A percentile compares a stretch with the other conserved stretches of the same genome.
Evolutionary conservation across 2,888 invertebrate genomes (phyloP).

Genomic region (Apodemia mormo): DNA sequence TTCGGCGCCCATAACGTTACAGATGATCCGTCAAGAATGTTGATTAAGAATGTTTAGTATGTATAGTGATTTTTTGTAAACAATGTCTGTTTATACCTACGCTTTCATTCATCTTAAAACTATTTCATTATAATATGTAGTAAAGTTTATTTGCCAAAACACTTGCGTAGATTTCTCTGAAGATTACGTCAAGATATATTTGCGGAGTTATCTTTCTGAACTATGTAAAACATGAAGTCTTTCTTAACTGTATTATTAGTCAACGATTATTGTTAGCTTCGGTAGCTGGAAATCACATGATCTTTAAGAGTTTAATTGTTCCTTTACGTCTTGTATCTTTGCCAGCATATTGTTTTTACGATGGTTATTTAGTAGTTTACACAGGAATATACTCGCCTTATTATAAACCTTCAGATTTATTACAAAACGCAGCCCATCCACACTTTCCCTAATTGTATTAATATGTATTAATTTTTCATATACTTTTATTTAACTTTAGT

Average conservation of each 20-base stretch:
- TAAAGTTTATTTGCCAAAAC: slow-evolving; percentile 29
- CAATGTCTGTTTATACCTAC: slow-evolving; percentile 20
- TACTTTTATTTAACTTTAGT: no score
- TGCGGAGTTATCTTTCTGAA: slow-evolving; percentile 24
- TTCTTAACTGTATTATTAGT: slow-evolving; percentile 36
- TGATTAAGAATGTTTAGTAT: neutral
- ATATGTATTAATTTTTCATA: no score
- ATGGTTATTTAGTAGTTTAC: slow-evolving; percentile 22
- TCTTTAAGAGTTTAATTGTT: slow-evolving; percentile 35
- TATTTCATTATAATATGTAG: slow-evolving; percentile 15
- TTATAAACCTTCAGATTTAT: neutral
- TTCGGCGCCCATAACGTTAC: slow-evolving; percentile 46
- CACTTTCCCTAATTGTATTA: neutral
- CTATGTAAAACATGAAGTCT: slow-evolving; percentile 23
- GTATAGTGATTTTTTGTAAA: slow-evolving; percentile 19
- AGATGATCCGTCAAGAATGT: slow-evolving; percentile 12
- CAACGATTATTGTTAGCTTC: slow-evolving; percentile 37
- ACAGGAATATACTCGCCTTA: neutral
- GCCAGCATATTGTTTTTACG: slow-evolving; percentile 30
- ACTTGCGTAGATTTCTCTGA: slow-evolving; percentile 24
- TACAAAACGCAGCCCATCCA: neutral
- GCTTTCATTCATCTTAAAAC: slow-evolving; percentile 29
- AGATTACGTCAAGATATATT: slow-evolving; percentile 35
- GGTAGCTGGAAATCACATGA: slow-evolving; percentile 50
- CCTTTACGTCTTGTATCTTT: slow-evolving; percentile 25